Percentiles rank a stretch among this genome's conserved stretches.
phyloP scores from a whole-genome alignment of 2,113 vertebrate species.

The Campylorhamphus procurvoides region DNA sequence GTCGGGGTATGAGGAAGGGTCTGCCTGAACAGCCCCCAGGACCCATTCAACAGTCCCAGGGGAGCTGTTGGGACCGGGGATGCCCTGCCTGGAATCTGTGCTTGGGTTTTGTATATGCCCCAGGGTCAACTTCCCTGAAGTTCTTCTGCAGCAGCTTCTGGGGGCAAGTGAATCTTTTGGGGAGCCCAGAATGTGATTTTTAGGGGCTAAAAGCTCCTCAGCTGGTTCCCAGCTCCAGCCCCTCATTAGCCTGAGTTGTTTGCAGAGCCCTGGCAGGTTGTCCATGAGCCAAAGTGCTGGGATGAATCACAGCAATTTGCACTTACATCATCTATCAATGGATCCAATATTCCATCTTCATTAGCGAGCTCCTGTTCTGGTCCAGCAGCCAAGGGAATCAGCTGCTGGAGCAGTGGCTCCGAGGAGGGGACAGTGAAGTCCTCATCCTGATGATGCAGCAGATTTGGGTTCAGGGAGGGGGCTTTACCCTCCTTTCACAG shows the following conservation, averaged over 20 bases:
- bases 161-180: neutral
- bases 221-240: neutral
- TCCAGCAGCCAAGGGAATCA: neutral
- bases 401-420: neutral
- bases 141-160: neutral
- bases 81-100: neutral
- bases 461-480: neutral
- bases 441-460: neutral
- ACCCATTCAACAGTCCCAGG: neutral
- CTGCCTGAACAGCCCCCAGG: neutral
- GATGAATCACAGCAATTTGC: neutral
- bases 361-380: neutral
- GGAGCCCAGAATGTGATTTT: neutral
- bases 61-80: neutral
- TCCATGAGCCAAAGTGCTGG: rapidly evolving
- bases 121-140: neutral
- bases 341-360: neutral
- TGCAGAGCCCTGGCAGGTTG: neutral
- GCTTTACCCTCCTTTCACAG: neutral
- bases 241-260: neutral
- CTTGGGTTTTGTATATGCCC: neutral
- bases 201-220: neutral
- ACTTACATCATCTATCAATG: neutral
- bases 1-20: neutral
- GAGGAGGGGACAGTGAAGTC: rapidly evolving